A percentile compares a stretch with the other conserved stretches of the same genome.
These are phyloP conservation scores for Euleptes europaea DNA, from an alignment of 2,113 vertebrate species.

Conservation along the genomic window DNA sequence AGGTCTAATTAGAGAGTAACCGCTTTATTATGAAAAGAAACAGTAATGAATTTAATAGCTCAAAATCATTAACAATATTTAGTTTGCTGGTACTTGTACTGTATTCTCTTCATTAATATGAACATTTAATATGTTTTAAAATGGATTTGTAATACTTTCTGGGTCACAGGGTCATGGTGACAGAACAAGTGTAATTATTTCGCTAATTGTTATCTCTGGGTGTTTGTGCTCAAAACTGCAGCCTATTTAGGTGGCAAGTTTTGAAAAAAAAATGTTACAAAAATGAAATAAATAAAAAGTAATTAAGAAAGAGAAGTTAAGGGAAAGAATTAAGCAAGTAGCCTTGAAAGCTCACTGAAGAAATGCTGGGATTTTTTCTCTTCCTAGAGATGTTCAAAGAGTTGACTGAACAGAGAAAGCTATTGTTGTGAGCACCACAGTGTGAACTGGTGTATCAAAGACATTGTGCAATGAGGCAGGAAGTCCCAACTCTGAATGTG, in stretches of 20 bases:
- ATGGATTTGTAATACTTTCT: conserved; percentile 88
- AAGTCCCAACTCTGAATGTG: too few relatives aligned
- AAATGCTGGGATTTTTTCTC: conserved; percentile 29
- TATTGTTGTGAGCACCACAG: too few relatives aligned
- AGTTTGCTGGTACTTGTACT: conserved; percentile 86
- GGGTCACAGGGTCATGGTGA: conserved; percentile 80
- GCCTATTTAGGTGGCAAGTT: conserved; percentile 79
- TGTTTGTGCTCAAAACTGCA: conserved; percentile 80
- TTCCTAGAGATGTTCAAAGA: not conserved
- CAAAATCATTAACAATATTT: conserved; percentile 94
- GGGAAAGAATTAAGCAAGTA: not conserved
- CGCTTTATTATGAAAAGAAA: conserved; percentile 92
- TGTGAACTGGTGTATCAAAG: not conserved
- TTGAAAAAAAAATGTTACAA: conserved; percentile 31
- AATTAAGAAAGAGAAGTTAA: conserved; percentile 75
- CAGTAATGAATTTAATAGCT: conserved; percentile 96
- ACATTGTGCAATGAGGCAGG: too few relatives aligned
- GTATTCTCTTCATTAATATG: conserved; percentile 89
- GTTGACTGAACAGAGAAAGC: not conserved
- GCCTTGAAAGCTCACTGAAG: conserved; percentile 50
- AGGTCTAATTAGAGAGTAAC: conserved; percentile 96
- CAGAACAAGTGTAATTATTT: conserved; percentile 83
- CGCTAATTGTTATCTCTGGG: conserved; percentile 82
- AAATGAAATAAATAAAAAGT: conserved; percentile 53
- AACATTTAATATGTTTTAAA: conserved; percentile 90